Percentiles rank a stretch among this genome's conserved stretches.
phyloP scores from a whole-genome alignment of 2,888 invertebrate genomes.

The Diachrysia chrysitis region DNA sequence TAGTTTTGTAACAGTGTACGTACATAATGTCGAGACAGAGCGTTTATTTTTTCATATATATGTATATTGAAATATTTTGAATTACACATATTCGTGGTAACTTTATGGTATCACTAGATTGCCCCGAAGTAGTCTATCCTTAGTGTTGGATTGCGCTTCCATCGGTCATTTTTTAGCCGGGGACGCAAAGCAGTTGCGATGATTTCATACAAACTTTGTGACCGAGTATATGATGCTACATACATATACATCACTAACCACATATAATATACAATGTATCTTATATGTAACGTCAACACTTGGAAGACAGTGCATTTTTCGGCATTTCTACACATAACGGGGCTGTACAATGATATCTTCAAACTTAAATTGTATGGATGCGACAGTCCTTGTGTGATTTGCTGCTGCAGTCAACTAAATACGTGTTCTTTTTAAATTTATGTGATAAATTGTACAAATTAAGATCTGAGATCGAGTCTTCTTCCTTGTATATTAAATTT shows the following conservation, averaged over 20 bases:
- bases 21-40: slow-evolving; percentile 70
- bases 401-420: slow-evolving; percentile 63
- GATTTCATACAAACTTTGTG: slow-evolving; percentile 15
- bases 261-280: slow-evolving; percentile 4
- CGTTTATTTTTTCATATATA: slow-evolving; percentile 82
- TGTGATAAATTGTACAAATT: slow-evolving; percentile 87
- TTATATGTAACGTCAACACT: slow-evolving; percentile 16
- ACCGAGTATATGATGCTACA: slow-evolving; percentile 9
- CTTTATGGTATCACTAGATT: slow-evolving; percentile 46
- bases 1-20: slow-evolving; percentile 80
- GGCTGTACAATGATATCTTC: slow-evolving; percentile 61
- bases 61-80: slow-evolving; percentile 67
- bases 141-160: slow-evolving; percentile 35
- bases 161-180: slow-evolving; percentile 16
- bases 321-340: slow-evolving; percentile 29
- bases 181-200: slow-evolving; percentile 24
- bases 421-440: slow-evolving; percentile 81
- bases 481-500: slow-evolving; percentile 75
- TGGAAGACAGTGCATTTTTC: slow-evolving; percentile 22
- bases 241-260: slow-evolving; percentile 24
- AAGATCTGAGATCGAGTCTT: slow-evolving; percentile 84
- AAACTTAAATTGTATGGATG: slow-evolving; percentile 64
- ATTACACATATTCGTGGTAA: slow-evolving; percentile 60
- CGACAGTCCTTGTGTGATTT: slow-evolving; percentile 53
- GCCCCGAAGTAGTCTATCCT: slow-evolving; percentile 20